Percentiles rank a stretch among this genome's conserved stretches.
These are phyloP conservation scores for Aplocera efformata DNA, from an alignment of 2,888 invertebrate genomes.

Conservation along the genomic window DNA sequence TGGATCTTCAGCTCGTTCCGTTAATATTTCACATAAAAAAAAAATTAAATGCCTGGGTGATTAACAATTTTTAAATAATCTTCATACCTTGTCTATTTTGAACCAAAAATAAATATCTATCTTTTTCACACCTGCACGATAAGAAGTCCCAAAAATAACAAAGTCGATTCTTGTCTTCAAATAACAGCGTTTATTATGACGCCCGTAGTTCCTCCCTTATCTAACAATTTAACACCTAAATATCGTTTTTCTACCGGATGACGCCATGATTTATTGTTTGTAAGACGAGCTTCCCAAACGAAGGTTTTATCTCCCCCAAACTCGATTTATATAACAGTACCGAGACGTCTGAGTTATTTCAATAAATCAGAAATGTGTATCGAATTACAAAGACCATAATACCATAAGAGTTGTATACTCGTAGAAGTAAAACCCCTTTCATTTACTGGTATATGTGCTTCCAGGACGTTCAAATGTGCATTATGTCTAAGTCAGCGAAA, in stretches of 20 bases:
- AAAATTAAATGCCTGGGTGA: too few species aligned
- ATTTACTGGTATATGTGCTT: too few species aligned
- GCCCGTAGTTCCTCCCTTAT: conserved; percentile 35
- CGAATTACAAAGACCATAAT: conserved; percentile 55
- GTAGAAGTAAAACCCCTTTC: too few species aligned
- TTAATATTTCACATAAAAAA: too few species aligned
- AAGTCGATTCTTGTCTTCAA: conserved; percentile 19
- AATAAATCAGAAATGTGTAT: conserved; percentile 77
- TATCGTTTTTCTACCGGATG: conserved; percentile 65
- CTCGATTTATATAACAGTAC: conserved; percentile 63
- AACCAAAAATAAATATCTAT: too few species aligned
- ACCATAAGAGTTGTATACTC: background rate
- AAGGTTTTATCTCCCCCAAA: conserved; percentile 69
- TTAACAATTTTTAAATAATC: too few species aligned
- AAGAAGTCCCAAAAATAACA: conserved; percentile 7
- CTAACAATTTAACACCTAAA: conserved; percentile 64
- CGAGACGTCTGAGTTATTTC: conserved; percentile 68
- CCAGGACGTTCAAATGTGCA: too few species aligned
- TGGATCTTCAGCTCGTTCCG: too few species aligned
- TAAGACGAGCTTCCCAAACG: conserved; percentile 65
- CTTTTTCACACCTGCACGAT: too few species aligned
- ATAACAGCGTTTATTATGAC: conserved; percentile 22
- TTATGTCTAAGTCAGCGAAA: too few species aligned
- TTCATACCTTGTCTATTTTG: too few species aligned
- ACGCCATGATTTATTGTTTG: conserved; percentile 69